phyloP scores from a whole-genome alignment of 1,140 invertebrate genomes.

The Drosophila fuyamai region DNA sequence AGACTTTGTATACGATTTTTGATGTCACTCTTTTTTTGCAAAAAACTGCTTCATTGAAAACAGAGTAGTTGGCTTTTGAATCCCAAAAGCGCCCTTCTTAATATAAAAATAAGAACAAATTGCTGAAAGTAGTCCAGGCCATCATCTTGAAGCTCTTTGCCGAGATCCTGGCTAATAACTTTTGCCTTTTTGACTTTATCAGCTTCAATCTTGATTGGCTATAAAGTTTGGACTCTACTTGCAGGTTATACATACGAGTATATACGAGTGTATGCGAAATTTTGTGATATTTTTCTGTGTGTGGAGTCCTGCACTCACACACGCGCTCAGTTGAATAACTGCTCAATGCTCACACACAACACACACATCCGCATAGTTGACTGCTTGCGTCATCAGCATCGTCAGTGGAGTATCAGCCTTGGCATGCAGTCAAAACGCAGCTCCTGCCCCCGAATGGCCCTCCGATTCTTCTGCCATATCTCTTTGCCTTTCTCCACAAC shows the following conservation, averaged over 20 bases:
- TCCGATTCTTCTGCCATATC: background rate
- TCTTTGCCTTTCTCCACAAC: constrained; percentile 51
- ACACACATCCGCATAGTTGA: constrained; percentile 39
- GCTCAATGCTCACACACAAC: constrained; percentile 51
- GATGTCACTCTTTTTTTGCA: too few relatives aligned
- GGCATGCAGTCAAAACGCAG: constrained; percentile 81
- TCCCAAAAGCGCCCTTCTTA: too few relatives aligned
- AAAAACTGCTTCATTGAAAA: too few relatives aligned
- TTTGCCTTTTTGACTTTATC: constrained; percentile 33
- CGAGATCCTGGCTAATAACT: constrained; percentile 30
- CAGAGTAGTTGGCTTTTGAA: too few relatives aligned
- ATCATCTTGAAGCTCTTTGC: constrained; percentile 1
- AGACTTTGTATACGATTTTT: too few relatives aligned
- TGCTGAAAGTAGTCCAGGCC: background rate
- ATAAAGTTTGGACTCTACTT: constrained; percentile 25
- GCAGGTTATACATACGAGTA: constrained; percentile 8
- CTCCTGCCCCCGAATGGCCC: constrained; percentile 16
- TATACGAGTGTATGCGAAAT: background rate
- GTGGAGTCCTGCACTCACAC: constrained; percentile 30
- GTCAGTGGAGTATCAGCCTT: constrained; percentile 69
- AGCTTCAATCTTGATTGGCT: constrained; percentile 35
- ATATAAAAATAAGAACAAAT: background rate
- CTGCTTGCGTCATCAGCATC: constrained; percentile 78
- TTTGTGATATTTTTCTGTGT: constrained; percentile 29
- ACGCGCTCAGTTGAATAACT: constrained; percentile 34